Conservation (phyloP, 2,113 vertebrate genomes). For the Ancistrus triradiatus region DNA sequence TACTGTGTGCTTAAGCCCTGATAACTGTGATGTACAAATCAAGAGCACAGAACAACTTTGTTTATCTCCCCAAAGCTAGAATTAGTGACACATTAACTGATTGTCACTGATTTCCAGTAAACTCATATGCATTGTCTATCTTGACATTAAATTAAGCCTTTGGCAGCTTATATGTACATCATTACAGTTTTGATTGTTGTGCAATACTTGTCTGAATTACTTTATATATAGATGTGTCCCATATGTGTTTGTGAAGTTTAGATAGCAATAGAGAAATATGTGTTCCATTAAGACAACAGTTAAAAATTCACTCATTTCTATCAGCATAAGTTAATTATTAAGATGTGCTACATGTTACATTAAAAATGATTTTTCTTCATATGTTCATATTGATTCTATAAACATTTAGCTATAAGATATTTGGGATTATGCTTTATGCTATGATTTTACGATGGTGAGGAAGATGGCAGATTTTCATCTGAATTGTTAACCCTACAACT, state of each 20-base stretch:
- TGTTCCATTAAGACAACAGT: slow-evolving; percentile 50
- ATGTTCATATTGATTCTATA: slow-evolving; percentile 6
- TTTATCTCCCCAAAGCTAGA: slow-evolving; percentile 17
- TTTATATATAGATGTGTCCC: slow-evolving; percentile 54
- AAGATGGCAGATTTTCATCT: slow-evolving; percentile 19
- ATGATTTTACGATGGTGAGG: slow-evolving; percentile 4
- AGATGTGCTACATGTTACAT: slow-evolving; percentile 33
- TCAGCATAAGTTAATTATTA: slow-evolving; percentile 28
- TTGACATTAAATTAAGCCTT: slow-evolving; percentile 31
- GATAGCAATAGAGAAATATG: slow-evolving; percentile 63
- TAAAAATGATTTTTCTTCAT: slow-evolving; percentile 19
- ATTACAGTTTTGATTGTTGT: slow-evolving; percentile 54
- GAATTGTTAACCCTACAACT: slow-evolving; percentile 25
- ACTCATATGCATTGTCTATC: slow-evolving; percentile 28
- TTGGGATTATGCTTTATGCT: slow-evolving; percentile 7
- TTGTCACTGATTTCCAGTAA: slow-evolving; percentile 10
- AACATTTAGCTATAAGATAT: slow-evolving; percentile 16
- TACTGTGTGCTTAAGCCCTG: slow-evolving; percentile 22
- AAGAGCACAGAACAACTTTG: slow-evolving; percentile 19
- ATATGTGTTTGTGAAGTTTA: slow-evolving; percentile 65
- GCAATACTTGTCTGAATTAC: slow-evolving; percentile 63
- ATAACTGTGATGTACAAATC: slow-evolving; percentile 33
- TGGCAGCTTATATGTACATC: slow-evolving; percentile 44
- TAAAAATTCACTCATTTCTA: slow-evolving; percentile 40
- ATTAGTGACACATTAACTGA: slow-evolving; percentile 17